A percentile compares a stretch with the other conserved stretches of the same genome.
Evolutionary conservation across 2,888 invertebrate species (phyloP).

Genomic region (Nysson spinosus): DNA sequence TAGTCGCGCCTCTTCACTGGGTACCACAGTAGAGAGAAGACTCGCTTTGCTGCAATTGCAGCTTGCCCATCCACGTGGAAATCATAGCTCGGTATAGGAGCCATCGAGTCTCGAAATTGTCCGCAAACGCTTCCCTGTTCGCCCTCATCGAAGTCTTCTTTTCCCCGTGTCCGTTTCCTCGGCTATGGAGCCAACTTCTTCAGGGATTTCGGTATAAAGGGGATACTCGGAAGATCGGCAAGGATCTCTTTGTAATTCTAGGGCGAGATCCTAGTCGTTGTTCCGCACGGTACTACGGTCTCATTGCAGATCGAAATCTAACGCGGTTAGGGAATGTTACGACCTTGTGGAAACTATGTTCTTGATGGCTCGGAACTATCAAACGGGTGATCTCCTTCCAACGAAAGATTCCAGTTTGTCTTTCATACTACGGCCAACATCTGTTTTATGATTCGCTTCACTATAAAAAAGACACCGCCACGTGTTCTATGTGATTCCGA

Average conservation of each 20-base stretch:
- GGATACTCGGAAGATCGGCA: constrained; percentile 39
- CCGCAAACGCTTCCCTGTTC: constrained; percentile 58
- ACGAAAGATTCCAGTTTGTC: background rate
- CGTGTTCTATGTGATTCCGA: too few species aligned
- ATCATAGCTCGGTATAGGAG: constrained; percentile 70
- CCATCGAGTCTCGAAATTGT: constrained; percentile 72
- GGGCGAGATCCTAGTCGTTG: constrained; percentile 28
- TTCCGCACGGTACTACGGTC: constrained; percentile 3
- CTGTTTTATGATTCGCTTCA: constrained; percentile 1
- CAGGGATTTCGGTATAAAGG: constrained; percentile 49
- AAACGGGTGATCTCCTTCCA: constrained; percentile 6
- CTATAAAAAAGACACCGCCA: background rate
- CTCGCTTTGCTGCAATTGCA: constrained; percentile 69
- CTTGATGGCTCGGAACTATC: constrained; percentile 8
- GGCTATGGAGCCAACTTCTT: constrained; percentile 32
- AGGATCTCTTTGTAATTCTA: constrained; percentile 53
- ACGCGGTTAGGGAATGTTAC: constrained; percentile 29
- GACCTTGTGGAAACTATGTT: constrained; percentile 21
- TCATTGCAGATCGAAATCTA: constrained; percentile 44
- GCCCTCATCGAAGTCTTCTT: constrained; percentile 51
- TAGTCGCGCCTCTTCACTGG: constrained; percentile 48
- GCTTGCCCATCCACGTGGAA: constrained; percentile 71
- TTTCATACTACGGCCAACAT: constrained; percentile 14
- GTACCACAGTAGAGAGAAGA: constrained; percentile 24
- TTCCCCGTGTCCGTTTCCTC: constrained; percentile 9